Conservation (phyloP, 2,797 vertebrate species). For the Molossus alvarezi region DNA sequence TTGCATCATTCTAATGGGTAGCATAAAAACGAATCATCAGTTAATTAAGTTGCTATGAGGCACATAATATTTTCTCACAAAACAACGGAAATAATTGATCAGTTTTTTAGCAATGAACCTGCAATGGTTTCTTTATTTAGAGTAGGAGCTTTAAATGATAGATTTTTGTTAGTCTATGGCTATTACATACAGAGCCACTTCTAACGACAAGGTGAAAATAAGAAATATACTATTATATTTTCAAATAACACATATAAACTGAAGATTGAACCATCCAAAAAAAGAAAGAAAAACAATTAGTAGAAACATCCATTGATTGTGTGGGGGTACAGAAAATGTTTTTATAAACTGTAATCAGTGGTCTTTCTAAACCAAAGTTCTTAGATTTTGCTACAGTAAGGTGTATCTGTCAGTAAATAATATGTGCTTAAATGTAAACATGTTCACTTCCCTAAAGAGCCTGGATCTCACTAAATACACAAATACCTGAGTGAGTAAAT, state of each 20-base stretch:
- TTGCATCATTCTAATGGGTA: neutral
- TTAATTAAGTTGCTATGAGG: neutral
- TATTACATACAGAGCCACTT: constrained; percentile 40
- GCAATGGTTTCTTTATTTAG: constrained; percentile 17
- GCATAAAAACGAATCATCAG: constrained; percentile 25
- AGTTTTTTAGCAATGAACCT: neutral
- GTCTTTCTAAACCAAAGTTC: constrained; percentile 12
- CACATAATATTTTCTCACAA: constrained; percentile 42
- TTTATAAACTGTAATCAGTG: neutral
- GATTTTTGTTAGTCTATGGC: neutral
- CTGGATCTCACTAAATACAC: constrained; percentile 16
- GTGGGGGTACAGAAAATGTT: neutral
- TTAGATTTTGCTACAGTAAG: constrained; percentile 44
- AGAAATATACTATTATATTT: constrained; percentile 13
- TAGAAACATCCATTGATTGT: constrained; percentile 1
- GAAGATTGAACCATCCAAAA: neutral
- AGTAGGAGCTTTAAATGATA: neutral
- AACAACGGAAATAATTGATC: constrained; percentile 4
- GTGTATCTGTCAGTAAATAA: constrained; percentile 3
- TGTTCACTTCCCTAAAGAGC: constrained; percentile 52
- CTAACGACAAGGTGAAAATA: constrained; percentile 45
- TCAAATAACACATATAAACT: constrained; percentile 42
- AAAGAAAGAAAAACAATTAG: neutral
- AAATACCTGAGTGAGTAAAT: constrained; percentile 39
- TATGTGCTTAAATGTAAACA: neutral